Base-by-base conservation (phyloP, 1,140 invertebrate species). In the Plutomurus gul region DNA sequence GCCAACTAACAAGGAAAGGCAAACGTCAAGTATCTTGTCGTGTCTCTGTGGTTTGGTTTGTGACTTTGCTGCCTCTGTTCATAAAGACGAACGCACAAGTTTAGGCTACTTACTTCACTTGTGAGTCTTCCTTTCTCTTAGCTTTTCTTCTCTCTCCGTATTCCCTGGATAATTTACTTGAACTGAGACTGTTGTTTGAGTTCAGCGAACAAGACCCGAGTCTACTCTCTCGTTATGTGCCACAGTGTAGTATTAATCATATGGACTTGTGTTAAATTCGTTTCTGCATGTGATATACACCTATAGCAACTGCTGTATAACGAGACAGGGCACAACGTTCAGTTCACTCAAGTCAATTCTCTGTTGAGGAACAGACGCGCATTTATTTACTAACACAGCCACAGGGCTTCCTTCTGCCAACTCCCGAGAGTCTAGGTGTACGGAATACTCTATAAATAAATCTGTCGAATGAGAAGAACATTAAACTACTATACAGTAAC, bases 361-460 rank as follows among this genome's bases (percentile, higher is more conserved):
- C 4, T 13, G 46, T 47, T 20, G 18, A 22, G 7, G 47, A 51
- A 51, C 47, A 51, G 47, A 51, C 56, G 36, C 25, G 56, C 56
- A 65, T 65, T 65, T 65, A 65, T 65, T 65, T 65, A 65, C 56
- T 33, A 65, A 65, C 56, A 65, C 30, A 65, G 36, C 11, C 51
- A n/a, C 51, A 43, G 39, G 33, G 56, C 36, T 65, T 65, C 56
- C 16, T n/a, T 65, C 27, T 65, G 56, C 56, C 56, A 65, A 65
- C 56, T 65, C 56, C 56, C 27, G 30, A 65, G 56, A 30, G 56
- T 65, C 56, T 65, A 65, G 56, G 30, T 65, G 36, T 65, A 65
- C 56, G 36, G 36, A 65, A 65, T 65, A 65, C 56, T 65, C 56
- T 33, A 65, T 65, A 65, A 65, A 65, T 65, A 65, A 65, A 65